Evolutionary conservation across 2,888 invertebrate genomes (phyloP).

Genomic region (Eupeodes luniger): DNA sequence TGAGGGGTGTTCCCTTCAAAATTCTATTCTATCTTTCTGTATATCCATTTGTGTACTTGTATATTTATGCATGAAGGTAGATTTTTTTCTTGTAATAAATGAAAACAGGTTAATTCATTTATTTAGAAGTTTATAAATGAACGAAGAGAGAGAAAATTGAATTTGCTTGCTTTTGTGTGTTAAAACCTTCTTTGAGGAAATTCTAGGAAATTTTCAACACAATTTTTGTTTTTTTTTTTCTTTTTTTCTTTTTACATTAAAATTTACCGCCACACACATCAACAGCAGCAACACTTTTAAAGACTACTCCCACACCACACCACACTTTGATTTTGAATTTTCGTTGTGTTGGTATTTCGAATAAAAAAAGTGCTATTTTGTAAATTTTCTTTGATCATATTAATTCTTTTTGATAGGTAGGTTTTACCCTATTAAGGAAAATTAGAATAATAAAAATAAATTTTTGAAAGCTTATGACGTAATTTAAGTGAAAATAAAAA

Average conservation of each 20-base stretch:
- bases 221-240: no score
- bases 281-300: not conserved
- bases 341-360: not conserved
- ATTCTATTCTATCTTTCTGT: not conserved
- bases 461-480: no score
- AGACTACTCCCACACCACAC: not conserved
- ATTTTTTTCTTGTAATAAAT: not conserved
- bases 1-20: not conserved
- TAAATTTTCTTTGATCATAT: not conserved
- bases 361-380: not conserved
- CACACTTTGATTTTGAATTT: not conserved
- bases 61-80: not conserved
- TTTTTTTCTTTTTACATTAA: not conserved
- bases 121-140: not conserved
- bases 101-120: slow-evolving; percentile 22
- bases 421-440: no score
- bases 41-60: not conserved
- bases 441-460: no score
- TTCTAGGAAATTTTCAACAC: not conserved
- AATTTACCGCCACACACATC: not conserved
- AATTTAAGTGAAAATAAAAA: no score
- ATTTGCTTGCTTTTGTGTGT: slow-evolving; percentile 13
- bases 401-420: not conserved
- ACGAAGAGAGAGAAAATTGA: not conserved
- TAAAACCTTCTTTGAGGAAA: slow-evolving; percentile 9